phyloP scores from a whole-genome alignment of 2,888 invertebrate species.

The Lepas anatifera region DNA sequence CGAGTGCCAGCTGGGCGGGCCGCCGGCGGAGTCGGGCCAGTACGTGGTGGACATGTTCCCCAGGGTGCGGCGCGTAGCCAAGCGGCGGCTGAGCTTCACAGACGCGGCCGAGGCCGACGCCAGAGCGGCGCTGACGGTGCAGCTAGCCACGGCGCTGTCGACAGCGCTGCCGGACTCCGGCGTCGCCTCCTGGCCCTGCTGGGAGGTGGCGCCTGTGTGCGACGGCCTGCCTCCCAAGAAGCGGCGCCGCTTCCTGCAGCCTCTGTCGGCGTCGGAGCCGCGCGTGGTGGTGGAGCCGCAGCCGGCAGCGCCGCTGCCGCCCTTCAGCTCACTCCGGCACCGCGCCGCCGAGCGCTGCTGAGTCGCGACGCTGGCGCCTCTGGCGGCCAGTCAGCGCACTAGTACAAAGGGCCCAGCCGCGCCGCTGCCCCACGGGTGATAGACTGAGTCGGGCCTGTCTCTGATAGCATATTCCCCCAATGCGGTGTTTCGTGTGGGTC shows the following conservation, averaged over 20 bases:
- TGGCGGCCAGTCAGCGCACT: background rate
- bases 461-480: background rate
- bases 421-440: background rate
- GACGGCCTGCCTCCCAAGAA: background rate
- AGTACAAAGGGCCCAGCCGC: background rate
- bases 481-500: no score
- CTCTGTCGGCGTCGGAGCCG: background rate
- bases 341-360: background rate
- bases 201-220: no score
- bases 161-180: no score
- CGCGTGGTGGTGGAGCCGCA: slow-evolving; percentile 1
- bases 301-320: background rate
- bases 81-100: background rate
- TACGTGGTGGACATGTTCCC: no score
- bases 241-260: background rate
- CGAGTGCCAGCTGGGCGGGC: no score
- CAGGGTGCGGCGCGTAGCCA: no score
- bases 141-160: no score
- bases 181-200: no score
- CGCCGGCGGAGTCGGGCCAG: no score
- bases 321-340: background rate
- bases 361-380: background rate
- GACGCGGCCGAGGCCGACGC: no score
- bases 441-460: background rate
- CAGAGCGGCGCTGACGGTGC: background rate